Percentiles rank a stretch among this genome's conserved stretches.
phyloP scores from a whole-genome alignment of 2,888 invertebrate genomes.

The Beris morrisii region DNA sequence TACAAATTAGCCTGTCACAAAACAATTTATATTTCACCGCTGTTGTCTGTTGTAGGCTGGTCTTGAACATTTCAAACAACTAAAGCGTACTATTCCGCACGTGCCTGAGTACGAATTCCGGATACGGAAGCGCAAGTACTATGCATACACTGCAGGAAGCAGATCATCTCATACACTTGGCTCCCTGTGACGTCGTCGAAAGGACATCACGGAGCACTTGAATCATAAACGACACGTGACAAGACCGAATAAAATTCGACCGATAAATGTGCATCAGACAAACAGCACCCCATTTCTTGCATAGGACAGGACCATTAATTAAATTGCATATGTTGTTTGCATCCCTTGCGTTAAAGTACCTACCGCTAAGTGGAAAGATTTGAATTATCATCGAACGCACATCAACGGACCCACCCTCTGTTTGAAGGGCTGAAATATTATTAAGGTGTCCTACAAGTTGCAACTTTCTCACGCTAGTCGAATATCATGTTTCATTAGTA shows the following conservation, averaged over 20 bases:
- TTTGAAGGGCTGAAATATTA: conserved; percentile 2
- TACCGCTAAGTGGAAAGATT: conserved; percentile 11
- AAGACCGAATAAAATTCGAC: not conserved
- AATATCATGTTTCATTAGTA: conserved; percentile 9
- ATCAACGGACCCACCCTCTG: not conserved
- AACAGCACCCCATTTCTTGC: not conserved
- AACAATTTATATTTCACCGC: too few species aligned
- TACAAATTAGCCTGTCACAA: too few species aligned
- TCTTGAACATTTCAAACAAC: too few species aligned
- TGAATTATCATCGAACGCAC: conserved; percentile 5
- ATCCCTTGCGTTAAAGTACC: not conserved
- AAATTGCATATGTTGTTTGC: conserved; percentile 29
- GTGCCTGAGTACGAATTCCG: conserved; percentile 1
- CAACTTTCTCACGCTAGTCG: conserved; percentile 25
- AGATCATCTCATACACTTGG: not conserved
- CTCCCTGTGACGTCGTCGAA: not conserved
- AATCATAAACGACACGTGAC: conserved; percentile 22
- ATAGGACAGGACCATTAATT: conserved; percentile 22
- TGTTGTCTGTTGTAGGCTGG: too few species aligned
- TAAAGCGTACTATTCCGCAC: not conserved
- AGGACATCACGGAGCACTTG: not conserved
- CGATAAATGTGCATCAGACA: conserved; percentile 5
- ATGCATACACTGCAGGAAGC: not conserved
- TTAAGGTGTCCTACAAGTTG: conserved; percentile 10
- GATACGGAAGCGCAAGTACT: conserved; percentile 22